Conservation (phyloP, 2,888 invertebrate genomes). For the Smittia aterrima region DNA sequence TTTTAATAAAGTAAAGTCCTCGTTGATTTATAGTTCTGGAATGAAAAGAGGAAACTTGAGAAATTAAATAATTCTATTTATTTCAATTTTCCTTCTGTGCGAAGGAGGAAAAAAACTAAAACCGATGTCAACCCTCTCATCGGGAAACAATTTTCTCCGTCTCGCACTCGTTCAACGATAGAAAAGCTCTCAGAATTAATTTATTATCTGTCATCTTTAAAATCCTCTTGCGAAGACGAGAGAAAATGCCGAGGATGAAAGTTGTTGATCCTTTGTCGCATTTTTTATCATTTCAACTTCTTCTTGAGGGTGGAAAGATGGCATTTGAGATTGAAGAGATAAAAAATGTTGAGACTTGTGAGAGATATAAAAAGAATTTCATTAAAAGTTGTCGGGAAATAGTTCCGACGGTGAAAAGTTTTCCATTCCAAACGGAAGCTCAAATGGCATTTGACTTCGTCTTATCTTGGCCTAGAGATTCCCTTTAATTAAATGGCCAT, state of each 20-base stretch:
- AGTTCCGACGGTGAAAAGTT: neutral
- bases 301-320: neutral
- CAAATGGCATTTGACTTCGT: constrained; percentile 4
- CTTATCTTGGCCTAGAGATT: neutral
- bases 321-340: neutral
- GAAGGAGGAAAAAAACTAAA: neutral
- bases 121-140: neutral
- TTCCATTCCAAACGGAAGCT: neutral
- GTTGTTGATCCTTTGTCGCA: neutral
- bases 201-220: constrained; percentile 33
- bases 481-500: constrained; percentile 2
- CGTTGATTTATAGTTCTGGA: neutral
- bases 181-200: constrained; percentile 28
- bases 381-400: neutral
- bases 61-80: neutral
- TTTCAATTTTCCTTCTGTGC: neutral
- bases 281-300: neutral
- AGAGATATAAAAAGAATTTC: constrained; percentile 20
- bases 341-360: neutral
- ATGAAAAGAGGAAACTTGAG: neutral
- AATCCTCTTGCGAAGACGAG: neutral
- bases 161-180: neutral
- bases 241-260: neutral
- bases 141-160: neutral
- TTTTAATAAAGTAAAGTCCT: neutral